Base-by-base conservation (phyloP, 64 coral and sea anemone species). In the Trachythela sp. region DNA sequence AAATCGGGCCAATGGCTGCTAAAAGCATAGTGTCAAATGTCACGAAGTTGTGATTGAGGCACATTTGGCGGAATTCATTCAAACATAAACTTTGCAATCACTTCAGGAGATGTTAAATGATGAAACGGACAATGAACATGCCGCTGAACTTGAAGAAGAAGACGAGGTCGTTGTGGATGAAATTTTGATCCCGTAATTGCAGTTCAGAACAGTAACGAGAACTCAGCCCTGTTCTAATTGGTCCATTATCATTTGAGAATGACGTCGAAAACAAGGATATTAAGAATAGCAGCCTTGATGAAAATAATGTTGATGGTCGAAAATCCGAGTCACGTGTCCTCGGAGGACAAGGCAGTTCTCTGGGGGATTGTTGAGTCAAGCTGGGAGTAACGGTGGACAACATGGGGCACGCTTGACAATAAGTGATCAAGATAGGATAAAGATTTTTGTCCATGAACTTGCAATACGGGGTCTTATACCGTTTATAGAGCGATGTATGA, bases 351-450 rank as follows among this genome's bases (percentile, higher is more conserved):
- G 96, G 26, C 93, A 99, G 58, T 99, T 99, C 83, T 90, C 93
- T n/a, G 85, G 90, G 76, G 91, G 90, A 32, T 75, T 92, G 41
- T 91, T 94, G 39, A 92, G 92, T 3, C 38, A 54, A 32, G 18
- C 89, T 8, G 41, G 77, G 68, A 80, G 90, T 7, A 90, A 70
- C 54, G 85, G 89, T 35, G 86, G 94, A 77, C 90, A 85, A 20
- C 86, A 86, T 77, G 96, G 96, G n/a, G 86, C 94, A 67, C 94
- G 94, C 83, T 83, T 99, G 84, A 99, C 93, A 67, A 40, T 99
- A 20, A 99, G 96, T 92, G 96, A 99, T 89, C 96, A 95, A 77
- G 96, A 99, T 70, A 99, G 96, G 43, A 99, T 99, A 22, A 99
- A 95, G 84, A 99, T 99, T 76, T 99, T 99, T 87, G 86, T 99